Conservation (phyloP, 2,888 invertebrate genomes). For the Ectobius pallidus region DNA sequence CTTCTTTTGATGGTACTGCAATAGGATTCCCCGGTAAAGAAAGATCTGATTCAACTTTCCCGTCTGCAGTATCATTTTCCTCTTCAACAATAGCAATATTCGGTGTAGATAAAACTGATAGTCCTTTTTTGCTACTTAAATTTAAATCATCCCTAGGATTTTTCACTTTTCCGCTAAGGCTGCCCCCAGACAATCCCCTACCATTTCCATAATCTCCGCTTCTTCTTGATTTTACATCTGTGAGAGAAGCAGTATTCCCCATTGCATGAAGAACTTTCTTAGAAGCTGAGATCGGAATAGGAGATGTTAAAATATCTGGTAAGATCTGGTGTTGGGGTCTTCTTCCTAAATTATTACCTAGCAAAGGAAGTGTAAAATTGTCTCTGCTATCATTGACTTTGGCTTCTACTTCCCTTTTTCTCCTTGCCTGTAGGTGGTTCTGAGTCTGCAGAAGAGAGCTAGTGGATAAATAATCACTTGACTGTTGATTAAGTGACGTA, state of each 20-base stretch:
- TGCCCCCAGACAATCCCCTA: background rate
- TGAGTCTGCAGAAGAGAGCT: conserved; percentile 26
- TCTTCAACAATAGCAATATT: conserved; percentile 50
- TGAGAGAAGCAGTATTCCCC: background rate
- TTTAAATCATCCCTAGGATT: conserved; percentile 9
- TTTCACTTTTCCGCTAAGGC: background rate
- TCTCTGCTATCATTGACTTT: background rate
- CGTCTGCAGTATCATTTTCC: conserved; percentile 44
- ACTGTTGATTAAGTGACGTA: background rate
- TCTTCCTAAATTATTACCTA: background rate
- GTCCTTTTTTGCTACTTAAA: background rate
- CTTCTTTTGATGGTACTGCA: conserved; percentile 46
- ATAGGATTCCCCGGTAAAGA: conserved; percentile 26
- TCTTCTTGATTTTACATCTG: background rate
- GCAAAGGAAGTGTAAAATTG: background rate
- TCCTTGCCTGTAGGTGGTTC: background rate
- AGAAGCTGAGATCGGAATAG: background rate
- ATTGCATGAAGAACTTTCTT: background rate
- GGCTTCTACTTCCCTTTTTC: background rate
- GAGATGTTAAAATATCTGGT: background rate
- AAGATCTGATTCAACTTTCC: conserved; percentile 30
- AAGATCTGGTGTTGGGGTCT: conserved; percentile 2
- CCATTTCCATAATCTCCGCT: background rate
- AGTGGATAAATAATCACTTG: conserved; percentile 15
- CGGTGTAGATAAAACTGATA: conserved; percentile 41